Evolutionary conservation across 1,140 invertebrate species (phyloP), one percentile per base, ranked within the genome.

Genomic region (Eriocheir sinensis): DNA sequence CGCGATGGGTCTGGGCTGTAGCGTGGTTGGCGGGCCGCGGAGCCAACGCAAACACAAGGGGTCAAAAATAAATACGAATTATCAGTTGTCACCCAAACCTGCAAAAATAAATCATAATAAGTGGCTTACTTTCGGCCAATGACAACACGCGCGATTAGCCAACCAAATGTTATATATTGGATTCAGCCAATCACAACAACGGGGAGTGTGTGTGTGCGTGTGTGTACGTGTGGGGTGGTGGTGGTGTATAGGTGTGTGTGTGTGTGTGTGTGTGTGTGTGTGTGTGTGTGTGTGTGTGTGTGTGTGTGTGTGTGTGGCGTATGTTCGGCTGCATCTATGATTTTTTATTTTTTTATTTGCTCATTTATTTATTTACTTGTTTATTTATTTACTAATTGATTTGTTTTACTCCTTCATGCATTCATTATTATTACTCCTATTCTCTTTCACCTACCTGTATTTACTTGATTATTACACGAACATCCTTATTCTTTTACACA

Each of bases 71-170:
- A 72, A 72, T 72, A 72, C 6, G 60, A 72, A 72, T 72, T 72
- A 72, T 72, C 60, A n/a, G 60, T 72, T 72, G 60, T 72, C 60
- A 72, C 60, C 60, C 60, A 72, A 72, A 72, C 60, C 60, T 72
- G 60, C 60, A 72, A 72, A 72, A 72, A 72, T 72, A 72, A 72
- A 72, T 72, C 60, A 72, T 72, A 72, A 72, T 72, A 72, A 72
- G 60, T 72, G 60, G 60, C 60, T 72, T 72, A 72, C 60, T 72
- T 72, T 72, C 60, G 60, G 60, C 60, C 60, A 72, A 72, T n/a
- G 60, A 72, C 27, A 72, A 72, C 17, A 72, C 60, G 60, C 60
- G 21, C 17, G 27, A 72, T 72, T 72, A n/a, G 60, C 60, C 60
- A 72, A 72, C 60, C 21, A 27, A 27, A 27, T 72, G 60, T 72